Evolutionary conservation across 2,888 invertebrate genomes (phyloP).

Genomic region (Microdon myrmicae): DNA sequence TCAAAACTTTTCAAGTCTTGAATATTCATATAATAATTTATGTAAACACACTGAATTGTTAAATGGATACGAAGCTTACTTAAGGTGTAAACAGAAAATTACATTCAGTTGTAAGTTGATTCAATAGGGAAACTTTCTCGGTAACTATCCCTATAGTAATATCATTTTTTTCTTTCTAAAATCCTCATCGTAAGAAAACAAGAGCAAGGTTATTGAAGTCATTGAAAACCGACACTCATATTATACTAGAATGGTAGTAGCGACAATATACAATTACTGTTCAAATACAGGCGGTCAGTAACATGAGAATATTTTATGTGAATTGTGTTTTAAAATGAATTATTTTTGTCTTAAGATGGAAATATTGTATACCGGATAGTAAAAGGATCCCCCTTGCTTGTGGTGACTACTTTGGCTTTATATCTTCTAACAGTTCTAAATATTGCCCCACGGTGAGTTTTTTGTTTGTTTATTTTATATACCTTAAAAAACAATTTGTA

Average conservation of each 20-base stretch:
- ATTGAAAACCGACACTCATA: neutral
- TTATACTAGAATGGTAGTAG: conserved; percentile 4
- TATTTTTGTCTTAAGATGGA: neutral
- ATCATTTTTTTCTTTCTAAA: neutral
- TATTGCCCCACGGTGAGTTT: conserved; percentile 53
- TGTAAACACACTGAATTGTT: no score
- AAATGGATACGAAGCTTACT: no score
- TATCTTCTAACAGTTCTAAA: conserved; percentile 57
- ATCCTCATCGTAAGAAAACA: neutral
- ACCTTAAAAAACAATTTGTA: conserved; percentile 2
- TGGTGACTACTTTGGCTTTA: conserved; percentile 50
- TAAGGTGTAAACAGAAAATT: neutral
- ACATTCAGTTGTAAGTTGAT: neutral
- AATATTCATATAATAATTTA: neutral
- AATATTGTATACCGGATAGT: conserved; percentile 14
- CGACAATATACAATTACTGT: neutral
- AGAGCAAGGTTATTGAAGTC: no score
- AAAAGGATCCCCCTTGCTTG: conserved; percentile 53
- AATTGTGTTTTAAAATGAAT: neutral
- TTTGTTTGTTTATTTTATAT: no score
- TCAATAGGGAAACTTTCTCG: neutral
- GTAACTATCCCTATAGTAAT: neutral
- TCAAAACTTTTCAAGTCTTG: neutral
- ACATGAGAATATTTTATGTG: neutral
- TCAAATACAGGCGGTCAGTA: conserved; percentile 3